Evolutionary conservation across 2,797 vertebrate species (phyloP).

Genomic region (Danio aesculapii): DNA sequence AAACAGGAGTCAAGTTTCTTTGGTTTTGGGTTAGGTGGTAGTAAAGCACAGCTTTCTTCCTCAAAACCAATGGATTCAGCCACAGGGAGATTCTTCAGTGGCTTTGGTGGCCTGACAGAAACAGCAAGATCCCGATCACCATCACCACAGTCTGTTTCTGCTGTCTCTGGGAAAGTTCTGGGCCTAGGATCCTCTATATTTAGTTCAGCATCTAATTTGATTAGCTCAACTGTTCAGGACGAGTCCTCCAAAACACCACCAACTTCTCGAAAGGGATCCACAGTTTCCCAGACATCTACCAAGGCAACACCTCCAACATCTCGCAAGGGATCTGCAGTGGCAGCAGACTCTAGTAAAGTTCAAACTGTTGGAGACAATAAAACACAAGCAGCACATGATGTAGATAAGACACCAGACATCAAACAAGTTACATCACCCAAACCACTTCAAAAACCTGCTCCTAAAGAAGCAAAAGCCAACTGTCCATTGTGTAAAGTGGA

Average conservation of each 20-base stretch:
- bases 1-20: slow-evolving; percentile 83
- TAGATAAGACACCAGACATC: slow-evolving; percentile 62
- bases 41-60: slow-evolving; percentile 81
- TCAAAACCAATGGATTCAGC: slow-evolving; percentile 79
- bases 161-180: slow-evolving; percentile 87
- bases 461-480: slow-evolving; percentile 51
- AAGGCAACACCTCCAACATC: slow-evolving; percentile 70
- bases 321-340: slow-evolving; percentile 46
- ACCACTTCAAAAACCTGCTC: slow-evolving; percentile 57
- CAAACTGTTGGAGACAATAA: slow-evolving; percentile 33
- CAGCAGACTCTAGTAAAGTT: slow-evolving; percentile 17
- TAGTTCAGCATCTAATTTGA: slow-evolving; percentile 88
- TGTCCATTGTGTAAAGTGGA: slow-evolving; percentile 91
- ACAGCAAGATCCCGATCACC: slow-evolving; percentile 81
- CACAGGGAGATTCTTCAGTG: slow-evolving; percentile 83
- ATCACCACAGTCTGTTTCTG: slow-evolving; percentile 81
- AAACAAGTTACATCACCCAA: slow-evolving; percentile 68
- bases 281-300: slow-evolving; percentile 64
- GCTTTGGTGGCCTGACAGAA: slow-evolving; percentile 82
- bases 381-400: slow-evolving; percentile 46
- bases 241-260: slow-evolving; percentile 71
- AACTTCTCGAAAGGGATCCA: slow-evolving; percentile 65
- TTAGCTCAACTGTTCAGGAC: slow-evolving; percentile 82
- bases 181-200: slow-evolving; percentile 90
- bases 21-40: slow-evolving; percentile 81